A percentile compares a stretch with the other conserved stretches of the same genome.
These are phyloP conservation scores for Morpho helenor DNA, from an alignment of 2,888 invertebrate genomes.

Conservation along the genomic window DNA sequence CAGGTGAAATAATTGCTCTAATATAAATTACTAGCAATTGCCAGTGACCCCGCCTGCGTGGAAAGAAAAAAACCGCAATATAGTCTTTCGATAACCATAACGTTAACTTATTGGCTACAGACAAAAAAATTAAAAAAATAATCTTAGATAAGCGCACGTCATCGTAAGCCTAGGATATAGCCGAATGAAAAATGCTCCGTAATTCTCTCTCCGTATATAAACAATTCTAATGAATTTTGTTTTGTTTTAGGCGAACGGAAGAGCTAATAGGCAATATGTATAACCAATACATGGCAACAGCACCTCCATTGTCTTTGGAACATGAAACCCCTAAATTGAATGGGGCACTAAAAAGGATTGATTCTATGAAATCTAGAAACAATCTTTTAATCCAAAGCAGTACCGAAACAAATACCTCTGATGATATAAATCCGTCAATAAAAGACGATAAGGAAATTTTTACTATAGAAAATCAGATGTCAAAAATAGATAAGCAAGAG, in stretches of 20 bases:
- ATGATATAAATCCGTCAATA: constrained; percentile 60
- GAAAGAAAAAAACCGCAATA: too few relatives aligned
- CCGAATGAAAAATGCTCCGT: too few relatives aligned
- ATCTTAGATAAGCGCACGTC: too few relatives aligned
- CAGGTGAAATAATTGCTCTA: constrained; percentile 42
- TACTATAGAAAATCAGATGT: constrained; percentile 59
- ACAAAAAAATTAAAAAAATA: too few relatives aligned
- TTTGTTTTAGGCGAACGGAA: constrained; percentile 74
- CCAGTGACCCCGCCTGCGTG: too few relatives aligned
- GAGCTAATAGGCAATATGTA: constrained; percentile 80
- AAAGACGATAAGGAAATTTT: constrained; percentile 50
- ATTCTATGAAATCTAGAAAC: constrained; percentile 45
- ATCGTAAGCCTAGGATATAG: too few relatives aligned
- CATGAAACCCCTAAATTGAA: constrained; percentile 52
- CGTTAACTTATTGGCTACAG: too few relatives aligned
- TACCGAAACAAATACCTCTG: constrained; percentile 64
- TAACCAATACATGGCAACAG: constrained; percentile 70
- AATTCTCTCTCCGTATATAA: too few relatives aligned
- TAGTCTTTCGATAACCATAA: too few relatives aligned
- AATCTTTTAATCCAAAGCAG: constrained; percentile 54
- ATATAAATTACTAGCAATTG: too few relatives aligned
- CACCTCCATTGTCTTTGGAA: constrained; percentile 58
- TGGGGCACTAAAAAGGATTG: constrained; percentile 44
- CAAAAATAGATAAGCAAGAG: constrained; percentile 44
- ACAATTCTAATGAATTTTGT: too few relatives aligned